These are phyloP conservation scores for Onychomys arenicola DNA, from an alignment of 2,797 vertebrate genomes.

Conservation along the genomic window DNA sequence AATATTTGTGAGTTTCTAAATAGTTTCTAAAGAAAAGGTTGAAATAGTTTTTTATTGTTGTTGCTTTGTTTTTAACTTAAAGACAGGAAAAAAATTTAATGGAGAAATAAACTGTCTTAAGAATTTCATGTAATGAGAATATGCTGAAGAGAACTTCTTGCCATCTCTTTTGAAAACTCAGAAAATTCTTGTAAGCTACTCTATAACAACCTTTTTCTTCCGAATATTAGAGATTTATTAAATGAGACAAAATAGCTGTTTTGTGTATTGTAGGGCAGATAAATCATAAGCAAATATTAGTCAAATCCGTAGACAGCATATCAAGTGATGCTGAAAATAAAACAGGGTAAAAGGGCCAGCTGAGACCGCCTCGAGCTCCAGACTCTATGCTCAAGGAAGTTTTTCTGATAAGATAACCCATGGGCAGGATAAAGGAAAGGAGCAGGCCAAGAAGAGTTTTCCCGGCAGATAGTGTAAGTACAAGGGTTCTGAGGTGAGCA, in stretches of 20 bases:
- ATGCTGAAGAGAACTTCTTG: constrained; percentile 12
- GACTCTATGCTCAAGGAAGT: neutral
- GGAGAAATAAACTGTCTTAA: constrained; percentile 30
- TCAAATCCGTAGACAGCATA: neutral
- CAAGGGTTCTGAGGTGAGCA: neutral
- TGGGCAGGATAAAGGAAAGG: neutral
- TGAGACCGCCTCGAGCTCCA: neutral
- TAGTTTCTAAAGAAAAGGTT: constrained; percentile 58
- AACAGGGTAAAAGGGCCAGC: neutral
- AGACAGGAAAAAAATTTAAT: constrained; percentile 29
- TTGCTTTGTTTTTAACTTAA: neutral
- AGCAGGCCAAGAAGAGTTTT: neutral
- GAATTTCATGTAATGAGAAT: neutral
- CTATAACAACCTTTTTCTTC: neutral
- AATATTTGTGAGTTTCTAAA: constrained; percentile 23
- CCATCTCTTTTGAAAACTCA: neutral
- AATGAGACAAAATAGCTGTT: neutral
- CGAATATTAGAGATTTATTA: neutral
- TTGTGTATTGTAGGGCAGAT: neutral
- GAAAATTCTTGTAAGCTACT: neutral
- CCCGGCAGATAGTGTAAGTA: neutral
- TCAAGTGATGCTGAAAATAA: constrained; percentile 15
- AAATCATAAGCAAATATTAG: neutral
- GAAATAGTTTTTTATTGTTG: neutral
- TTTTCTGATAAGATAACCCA: neutral